Evolutionary conservation across 2,113 vertebrate genomes (phyloP).

Genomic region (Phrynosoma blainvillii): DNA sequence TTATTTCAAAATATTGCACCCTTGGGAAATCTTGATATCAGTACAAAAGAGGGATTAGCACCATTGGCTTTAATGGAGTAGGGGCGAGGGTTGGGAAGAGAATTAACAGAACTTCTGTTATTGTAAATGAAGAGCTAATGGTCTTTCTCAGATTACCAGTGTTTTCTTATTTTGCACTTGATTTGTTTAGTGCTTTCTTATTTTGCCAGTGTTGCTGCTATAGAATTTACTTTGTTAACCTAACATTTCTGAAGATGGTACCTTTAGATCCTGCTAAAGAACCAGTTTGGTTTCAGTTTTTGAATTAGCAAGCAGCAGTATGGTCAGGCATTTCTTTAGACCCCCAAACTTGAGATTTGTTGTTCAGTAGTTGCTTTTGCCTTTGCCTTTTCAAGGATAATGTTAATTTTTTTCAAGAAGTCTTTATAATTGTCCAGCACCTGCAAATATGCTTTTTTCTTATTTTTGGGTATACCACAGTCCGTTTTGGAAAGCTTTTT

Average conservation of each 20-base stretch:
- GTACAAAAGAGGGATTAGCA: neutral
- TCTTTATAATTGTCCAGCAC: neutral
- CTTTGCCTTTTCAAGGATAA: neutral
- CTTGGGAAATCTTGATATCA: neutral
- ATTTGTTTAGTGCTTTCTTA: neutral
- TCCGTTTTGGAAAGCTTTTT: neutral
- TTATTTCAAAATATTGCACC: constrained; percentile 12
- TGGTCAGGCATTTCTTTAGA: neutral
- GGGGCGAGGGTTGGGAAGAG: no score
- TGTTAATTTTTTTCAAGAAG: neutral
- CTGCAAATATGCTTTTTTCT: neutral
- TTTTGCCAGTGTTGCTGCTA: neutral
- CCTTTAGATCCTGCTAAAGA: neutral
- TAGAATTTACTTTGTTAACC: neutral
- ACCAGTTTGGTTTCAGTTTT: neutral
- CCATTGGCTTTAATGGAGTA: neutral
- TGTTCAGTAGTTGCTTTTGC: neutral
- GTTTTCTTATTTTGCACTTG: no score
- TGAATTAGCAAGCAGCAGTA: neutral
- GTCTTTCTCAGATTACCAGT: neutral
- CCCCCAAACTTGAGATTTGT: neutral
- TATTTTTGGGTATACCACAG: neutral
- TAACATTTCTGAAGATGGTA: neutral
- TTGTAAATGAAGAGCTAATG: neutral
- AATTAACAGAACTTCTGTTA: neutral